These are phyloP conservation scores for Julus scandinavius DNA, from an alignment of 2,888 invertebrate genomes.

Conservation along the genomic window DNA sequence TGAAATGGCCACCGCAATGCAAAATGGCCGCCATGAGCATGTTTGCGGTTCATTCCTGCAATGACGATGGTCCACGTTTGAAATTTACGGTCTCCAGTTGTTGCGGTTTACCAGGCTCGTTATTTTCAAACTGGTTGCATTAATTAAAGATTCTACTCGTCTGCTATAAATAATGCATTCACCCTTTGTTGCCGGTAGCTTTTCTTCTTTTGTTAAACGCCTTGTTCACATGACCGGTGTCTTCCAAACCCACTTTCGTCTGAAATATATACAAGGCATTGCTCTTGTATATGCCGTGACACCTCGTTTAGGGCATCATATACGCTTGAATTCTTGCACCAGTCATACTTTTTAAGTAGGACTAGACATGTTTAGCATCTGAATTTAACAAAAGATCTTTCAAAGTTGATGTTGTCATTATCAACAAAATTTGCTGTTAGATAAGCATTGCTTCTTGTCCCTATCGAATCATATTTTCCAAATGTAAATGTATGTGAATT, in stretches of 20 bases:
- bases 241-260: background rate
- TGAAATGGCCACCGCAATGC: conserved; percentile 29
- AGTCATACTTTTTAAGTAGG: background rate
- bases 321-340: background rate
- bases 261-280: background rate
- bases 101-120: conserved; percentile 40
- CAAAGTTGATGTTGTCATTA: too few species aligned
- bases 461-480: too few species aligned
- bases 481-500: too few species aligned
- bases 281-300: background rate
- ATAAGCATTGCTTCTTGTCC: too few species aligned
- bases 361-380: background rate
- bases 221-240: background rate
- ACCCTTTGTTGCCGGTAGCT: conserved; percentile 17
- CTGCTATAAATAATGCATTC: conserved; percentile 10
- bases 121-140: conserved; percentile 46
- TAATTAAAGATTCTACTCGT: conserved; percentile 38
- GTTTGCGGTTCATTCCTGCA: conserved; percentile 46
- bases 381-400: too few species aligned
- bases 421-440: too few species aligned
- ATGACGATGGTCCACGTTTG: background rate
- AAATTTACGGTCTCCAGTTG: conserved; percentile 31
- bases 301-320: background rate
- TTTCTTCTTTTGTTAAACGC: conserved; percentile 2
- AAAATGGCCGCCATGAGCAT: conserved; percentile 21